phyloP scores from a whole-genome alignment of 2,113 vertebrate species.

The Brachirus orientalis region DNA sequence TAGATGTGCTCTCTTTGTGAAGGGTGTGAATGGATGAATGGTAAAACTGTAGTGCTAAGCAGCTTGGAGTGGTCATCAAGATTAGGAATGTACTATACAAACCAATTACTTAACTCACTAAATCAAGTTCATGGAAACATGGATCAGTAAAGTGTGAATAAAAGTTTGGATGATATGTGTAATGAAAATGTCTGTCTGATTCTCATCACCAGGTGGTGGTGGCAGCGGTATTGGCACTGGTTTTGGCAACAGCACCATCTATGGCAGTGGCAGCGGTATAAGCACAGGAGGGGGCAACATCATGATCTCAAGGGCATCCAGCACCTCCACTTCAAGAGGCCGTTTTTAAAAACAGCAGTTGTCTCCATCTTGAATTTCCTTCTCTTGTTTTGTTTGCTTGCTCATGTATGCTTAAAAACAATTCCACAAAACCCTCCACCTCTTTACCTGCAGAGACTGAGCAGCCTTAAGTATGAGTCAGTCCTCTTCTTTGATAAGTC shows the following conservation, averaged over 20 bases:
- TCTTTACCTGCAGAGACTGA: constrained; percentile 14
- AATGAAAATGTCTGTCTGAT: background rate
- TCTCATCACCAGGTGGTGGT: constrained; percentile 20
- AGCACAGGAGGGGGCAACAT: background rate
- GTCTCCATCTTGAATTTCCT: constrained; percentile 4
- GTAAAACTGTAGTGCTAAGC: too few species aligned
- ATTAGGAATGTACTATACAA: too few species aligned
- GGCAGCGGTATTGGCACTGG: background rate
- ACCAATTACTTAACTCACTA: too few species aligned
- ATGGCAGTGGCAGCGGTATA: background rate
- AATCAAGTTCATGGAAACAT: too few species aligned
- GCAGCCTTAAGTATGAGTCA: constrained; percentile 42
- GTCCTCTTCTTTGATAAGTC: constrained; percentile 54
- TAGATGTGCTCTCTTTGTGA: too few species aligned
- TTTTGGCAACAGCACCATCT: background rate
- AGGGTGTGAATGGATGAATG: too few species aligned
- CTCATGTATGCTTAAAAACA: constrained; percentile 1
- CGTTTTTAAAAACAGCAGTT: constrained; percentile 19
- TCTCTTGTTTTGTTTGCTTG: constrained; percentile 24
- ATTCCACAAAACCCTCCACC: background rate
- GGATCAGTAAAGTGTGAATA: background rate
- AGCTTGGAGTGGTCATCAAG: too few species aligned
- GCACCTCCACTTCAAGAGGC: background rate
- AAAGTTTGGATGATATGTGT: background rate
- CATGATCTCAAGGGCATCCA: background rate